Base-by-base conservation (phyloP, 2,888 invertebrate species). In the Coelogynopora nodosa region DNA sequence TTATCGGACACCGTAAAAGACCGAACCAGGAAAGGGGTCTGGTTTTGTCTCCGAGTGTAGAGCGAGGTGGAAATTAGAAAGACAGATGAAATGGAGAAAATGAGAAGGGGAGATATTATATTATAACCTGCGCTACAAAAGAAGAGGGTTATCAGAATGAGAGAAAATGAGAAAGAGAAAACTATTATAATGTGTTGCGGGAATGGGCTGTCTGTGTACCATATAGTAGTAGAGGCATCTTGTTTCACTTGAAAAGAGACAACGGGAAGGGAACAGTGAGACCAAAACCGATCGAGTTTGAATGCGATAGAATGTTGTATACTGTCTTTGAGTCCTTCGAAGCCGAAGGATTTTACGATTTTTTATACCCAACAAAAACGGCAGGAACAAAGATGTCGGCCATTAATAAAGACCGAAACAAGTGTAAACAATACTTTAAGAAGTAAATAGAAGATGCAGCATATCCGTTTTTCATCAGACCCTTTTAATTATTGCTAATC, bases 371-470 rank as follows among this genome's bases (percentile, higher is more conserved):
- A 49, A 49, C 49, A 49, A n/a, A n/a, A 49, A 49, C 49, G 49
- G 49, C 49, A 49, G 49, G 49, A 49, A 49, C 49, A 49, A 49
- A 49, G 49, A 49, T 49, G 5, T 49, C 49, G 49, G 49, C 18
- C 49, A 49, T 18, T 49, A 49, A 49, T 5, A 18, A 49, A 49
- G 5, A 49, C 18, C 49, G 49, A 5, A 18, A 49, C 49, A 13
- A n/a, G 23, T 74, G 74, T 74, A 74, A 74, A 26, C 74, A 74
- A 74, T 74, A 74, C 74, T 74, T 74, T 26, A 74, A 13, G 74
- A 74, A 74, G 5, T 74, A 23, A 74, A 23, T 13, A 74, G 23
- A 5, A 74, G 74, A 23, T 26, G 27, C 18, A 74, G 23, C 27
- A 26, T n/a, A n/a, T 74, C 74, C 18, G 74, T 74, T 74, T 74